These are phyloP conservation scores for Neodiprion lecontei DNA, from an alignment of 1,140 invertebrate genomes.

Conservation along the genomic window DNA sequence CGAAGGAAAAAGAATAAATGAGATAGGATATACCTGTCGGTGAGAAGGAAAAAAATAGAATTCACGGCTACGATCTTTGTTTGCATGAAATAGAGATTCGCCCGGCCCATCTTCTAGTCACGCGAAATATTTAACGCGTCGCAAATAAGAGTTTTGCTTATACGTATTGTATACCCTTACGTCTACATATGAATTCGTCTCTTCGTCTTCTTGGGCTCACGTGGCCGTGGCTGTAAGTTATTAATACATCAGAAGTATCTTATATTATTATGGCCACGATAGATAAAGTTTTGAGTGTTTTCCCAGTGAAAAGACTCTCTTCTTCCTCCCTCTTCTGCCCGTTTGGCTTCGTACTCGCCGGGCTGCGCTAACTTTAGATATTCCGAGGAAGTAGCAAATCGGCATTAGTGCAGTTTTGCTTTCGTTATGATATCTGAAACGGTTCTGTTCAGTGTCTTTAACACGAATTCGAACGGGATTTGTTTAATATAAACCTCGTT, in stretches of 20 bases:
- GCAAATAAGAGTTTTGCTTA: constrained; percentile 1
- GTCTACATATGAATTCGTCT: background rate
- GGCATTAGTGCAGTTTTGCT: background rate
- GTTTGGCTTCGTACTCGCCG: constrained; percentile 28
- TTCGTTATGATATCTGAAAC: background rate
- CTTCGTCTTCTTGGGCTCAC: background rate
- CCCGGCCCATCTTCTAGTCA: background rate
- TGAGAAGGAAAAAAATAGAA: background rate
- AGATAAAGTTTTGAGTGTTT: constrained; percentile 30
- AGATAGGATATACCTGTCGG: constrained; percentile 6
- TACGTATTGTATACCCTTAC: background rate
- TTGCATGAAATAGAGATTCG: background rate
- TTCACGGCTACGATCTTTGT: background rate
- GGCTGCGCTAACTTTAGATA: constrained; percentile 35
- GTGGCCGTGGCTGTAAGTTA: constrained; percentile 20
- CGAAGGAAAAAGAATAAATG: constrained; percentile 17
- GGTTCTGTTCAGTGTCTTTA: too few relatives aligned
- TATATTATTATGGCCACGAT: constrained; percentile 20
- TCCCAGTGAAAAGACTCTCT: constrained; percentile 15
- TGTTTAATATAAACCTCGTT: too few relatives aligned
- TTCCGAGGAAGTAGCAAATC: constrained; percentile 40
- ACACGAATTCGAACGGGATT: too few relatives aligned
- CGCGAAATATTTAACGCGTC: background rate
- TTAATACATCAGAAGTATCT: constrained; percentile 20
- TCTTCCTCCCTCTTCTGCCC: constrained; percentile 14